phyloP scores from a whole-genome alignment of 2,113 vertebrate species.

The Athene noctua region DNA sequence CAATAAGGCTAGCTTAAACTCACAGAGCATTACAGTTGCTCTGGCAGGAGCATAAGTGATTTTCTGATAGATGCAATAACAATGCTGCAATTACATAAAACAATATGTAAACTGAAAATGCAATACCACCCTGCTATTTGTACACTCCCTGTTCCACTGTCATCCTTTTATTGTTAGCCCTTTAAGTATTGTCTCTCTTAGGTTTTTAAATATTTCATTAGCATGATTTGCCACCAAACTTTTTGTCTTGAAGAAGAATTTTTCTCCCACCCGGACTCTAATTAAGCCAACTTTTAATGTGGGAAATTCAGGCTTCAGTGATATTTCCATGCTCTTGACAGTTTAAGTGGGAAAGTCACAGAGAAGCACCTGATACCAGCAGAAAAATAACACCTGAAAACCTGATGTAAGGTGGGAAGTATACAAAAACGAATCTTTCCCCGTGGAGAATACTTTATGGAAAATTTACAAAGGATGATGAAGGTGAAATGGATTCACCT shows the following conservation, averaged over 20 bases:
- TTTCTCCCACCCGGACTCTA: not conserved
- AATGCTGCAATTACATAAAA: slow-evolving; percentile 31
- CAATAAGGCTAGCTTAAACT: not conserved
- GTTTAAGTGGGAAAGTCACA: not conserved
- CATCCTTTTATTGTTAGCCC: not conserved
- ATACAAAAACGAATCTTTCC: not conserved
- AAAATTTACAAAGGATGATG: not conserved
- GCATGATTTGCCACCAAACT: not conserved
- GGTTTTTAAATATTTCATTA: not conserved
- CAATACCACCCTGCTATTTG: slow-evolving; percentile 4
- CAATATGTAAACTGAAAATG: slow-evolving; percentile 42
- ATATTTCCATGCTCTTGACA: not conserved
- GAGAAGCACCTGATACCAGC: not conserved
- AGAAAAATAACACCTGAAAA: slow-evolving; percentile 2
- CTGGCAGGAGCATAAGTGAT: not conserved
- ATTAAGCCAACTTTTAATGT: not conserved
- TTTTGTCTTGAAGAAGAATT: not conserved
- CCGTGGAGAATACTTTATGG: not conserved
- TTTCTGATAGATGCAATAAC: slow-evolving; percentile 28
- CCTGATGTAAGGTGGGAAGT: not conserved
- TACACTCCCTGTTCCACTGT: not conserved
- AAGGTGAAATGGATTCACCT: not conserved
- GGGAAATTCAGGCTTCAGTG: not conserved
- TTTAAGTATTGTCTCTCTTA: not conserved
- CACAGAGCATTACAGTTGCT: not conserved